Evolutionary conservation across 92 coral and sea anemone species (phyloP), one percentile per base, ranked within the genome.

Genomic region (Palythoa caribaeorum): DNA sequence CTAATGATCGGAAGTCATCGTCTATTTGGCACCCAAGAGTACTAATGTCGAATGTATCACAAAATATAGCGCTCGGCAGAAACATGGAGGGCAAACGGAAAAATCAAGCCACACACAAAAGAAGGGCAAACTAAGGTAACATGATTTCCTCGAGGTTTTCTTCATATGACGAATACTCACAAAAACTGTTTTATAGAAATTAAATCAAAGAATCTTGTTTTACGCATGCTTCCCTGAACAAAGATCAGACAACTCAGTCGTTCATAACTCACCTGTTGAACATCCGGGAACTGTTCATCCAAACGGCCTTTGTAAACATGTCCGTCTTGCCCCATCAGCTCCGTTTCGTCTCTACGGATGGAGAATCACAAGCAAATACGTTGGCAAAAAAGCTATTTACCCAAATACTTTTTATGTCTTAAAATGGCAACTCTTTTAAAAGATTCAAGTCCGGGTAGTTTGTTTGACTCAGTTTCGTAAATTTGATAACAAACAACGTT

Each of bases 281-380:
- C 90, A 38, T 91, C 93, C 19, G 94, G 93, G 35, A 90, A 85
- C 75, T 94, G 95, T n/a, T 91, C 95, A 20, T 94, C 97, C 57
- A 89, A 65, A 47, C 98, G 84, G 19, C 99, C 99, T 83, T 94
- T 97, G 94, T 97, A 97, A 37, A 97, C 91, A 28, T 97, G 99
- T 1, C 99, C 99, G 80, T 97, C 98, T 19, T 95, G 95, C n/a
- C 99, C 99, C 73, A 95, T 94, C 9, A 97, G 84, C 78, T 96
- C 94, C 35, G 94, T 91, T 63, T 95, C 99, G 60, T 97, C 98
- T 71, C 98, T 97, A 44, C 50, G 40, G 75, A 73, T 75, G 70
- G 17, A 17, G 51, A 16, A 73, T 17, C 40, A 83, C 8, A 44
- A 13, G 5, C 36, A 20, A 6, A n/a, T 40, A 14, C 10, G 14